These are phyloP conservation scores for Acrobasis suavella DNA, from an alignment of 2,888 invertebrate genomes.

Conservation along the genomic window DNA sequence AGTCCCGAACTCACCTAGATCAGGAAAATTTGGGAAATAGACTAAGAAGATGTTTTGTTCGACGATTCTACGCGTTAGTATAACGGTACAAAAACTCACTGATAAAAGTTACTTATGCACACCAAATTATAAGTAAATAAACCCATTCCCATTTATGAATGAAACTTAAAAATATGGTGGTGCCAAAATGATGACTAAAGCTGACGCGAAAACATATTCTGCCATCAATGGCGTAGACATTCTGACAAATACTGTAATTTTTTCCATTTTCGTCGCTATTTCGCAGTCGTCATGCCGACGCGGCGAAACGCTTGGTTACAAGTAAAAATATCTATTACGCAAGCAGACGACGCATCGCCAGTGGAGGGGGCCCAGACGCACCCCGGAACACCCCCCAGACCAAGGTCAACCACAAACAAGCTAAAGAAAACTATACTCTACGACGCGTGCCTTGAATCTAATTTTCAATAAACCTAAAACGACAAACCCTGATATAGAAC, in stretches of 20 bases:
- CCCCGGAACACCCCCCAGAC: conserved; percentile 55
- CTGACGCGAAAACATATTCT: conserved; percentile 1
- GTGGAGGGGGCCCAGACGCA: conserved; percentile 56
- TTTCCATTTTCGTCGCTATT: conserved; percentile 34
- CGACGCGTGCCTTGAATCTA: conserved; percentile 31
- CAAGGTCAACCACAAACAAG: conserved; percentile 60
- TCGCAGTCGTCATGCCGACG: conserved; percentile 45
- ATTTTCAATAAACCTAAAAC: conserved; percentile 33
- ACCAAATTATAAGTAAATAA: too few relatives aligned
- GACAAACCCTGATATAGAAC: not conserved
- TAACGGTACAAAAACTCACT: too few relatives aligned
- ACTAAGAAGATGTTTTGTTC: too few relatives aligned
- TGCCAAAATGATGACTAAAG: not conserved
- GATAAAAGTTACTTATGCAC: too few relatives aligned
- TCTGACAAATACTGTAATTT: conserved; percentile 11
- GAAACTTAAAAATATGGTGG: too few relatives aligned
- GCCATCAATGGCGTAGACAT: conserved; percentile 4
- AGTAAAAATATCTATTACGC: conserved; percentile 75
- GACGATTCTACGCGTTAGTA: too few relatives aligned
- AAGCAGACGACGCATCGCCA: conserved; percentile 62
- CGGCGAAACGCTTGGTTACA: conserved; percentile 43
- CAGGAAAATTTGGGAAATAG: too few relatives aligned
- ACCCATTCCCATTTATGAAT: too few relatives aligned
- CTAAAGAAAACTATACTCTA: conserved; percentile 41
- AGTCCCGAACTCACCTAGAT: too few relatives aligned